Conservation (phyloP, 1,140 invertebrate species). For the Tetraneura akinire region DNA sequence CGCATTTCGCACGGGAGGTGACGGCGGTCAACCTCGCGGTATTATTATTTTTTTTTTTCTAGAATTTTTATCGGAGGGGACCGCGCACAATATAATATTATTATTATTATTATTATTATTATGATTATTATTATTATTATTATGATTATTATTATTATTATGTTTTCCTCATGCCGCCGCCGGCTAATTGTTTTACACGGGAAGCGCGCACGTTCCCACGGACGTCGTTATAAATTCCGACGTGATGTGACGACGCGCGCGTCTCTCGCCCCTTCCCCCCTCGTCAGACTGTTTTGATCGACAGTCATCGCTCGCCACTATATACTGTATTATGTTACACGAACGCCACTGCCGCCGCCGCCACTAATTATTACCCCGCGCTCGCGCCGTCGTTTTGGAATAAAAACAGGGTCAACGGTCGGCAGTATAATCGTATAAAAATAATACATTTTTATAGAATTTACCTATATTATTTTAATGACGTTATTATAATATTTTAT, state of each 20-base stretch:
- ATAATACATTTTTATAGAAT: too few relatives aligned
- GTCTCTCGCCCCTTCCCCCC: neutral
- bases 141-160: too few relatives aligned
- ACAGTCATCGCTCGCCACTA: neutral
- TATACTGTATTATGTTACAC: too few relatives aligned
- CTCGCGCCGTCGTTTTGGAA: neutral
- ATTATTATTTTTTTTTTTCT: neutral
- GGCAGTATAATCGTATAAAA: too few relatives aligned
- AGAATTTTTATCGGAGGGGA: neutral
- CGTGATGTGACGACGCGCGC: conserved; percentile 34
- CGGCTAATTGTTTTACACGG: conserved; percentile 50
- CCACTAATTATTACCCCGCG: neutral
- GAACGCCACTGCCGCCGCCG: too few relatives aligned
- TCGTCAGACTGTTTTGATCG: too few relatives aligned
- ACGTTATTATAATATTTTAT: too few relatives aligned
- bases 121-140: too few relatives aligned
- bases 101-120: conserved; percentile 1
- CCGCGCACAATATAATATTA: neutral
- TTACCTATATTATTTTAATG: too few relatives aligned
- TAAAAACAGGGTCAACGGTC: conserved; percentile 23
- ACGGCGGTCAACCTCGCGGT: neutral
- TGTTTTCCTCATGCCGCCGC: conserved; percentile 20
- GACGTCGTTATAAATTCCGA: conserved; percentile 45
- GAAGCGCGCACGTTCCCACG: conserved; percentile 50
- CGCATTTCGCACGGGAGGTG: neutral